phyloP scores from a whole-genome alignment of 2,797 vertebrate genomes.

The Eidolon dupreanum region DNA sequence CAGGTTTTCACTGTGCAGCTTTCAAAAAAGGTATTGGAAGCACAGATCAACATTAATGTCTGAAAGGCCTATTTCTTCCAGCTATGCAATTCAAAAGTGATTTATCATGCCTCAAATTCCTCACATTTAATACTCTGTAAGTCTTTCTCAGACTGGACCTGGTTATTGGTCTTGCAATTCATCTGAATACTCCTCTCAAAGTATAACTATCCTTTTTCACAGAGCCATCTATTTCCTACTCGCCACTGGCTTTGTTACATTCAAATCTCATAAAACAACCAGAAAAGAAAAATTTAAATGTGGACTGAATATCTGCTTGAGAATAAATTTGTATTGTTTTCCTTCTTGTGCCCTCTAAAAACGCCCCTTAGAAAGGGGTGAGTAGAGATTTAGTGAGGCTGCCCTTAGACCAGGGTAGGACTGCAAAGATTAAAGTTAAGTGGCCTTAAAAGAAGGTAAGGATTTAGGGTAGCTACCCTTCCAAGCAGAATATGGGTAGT shows the following conservation, averaged over 20 bases:
- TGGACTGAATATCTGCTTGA: neutral
- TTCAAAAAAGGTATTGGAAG: constrained; percentile 12
- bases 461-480: neutral
- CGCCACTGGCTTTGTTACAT: neutral
- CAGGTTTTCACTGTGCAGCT: neutral
- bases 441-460: neutral
- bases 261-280: neutral
- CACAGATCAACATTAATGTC: neutral
- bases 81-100: neutral
- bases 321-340: neutral
- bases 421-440: neutral
- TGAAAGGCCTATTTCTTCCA: neutral
- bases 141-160: neutral
- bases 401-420: neutral
- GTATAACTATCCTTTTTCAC: neutral
- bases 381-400: neutral
- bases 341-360: neutral
- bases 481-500: neutral
- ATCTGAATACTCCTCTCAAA: neutral
- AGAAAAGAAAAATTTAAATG: neutral
- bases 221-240: neutral
- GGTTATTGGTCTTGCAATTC: neutral
- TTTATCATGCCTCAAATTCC: neutral
- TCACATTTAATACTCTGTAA: neutral
- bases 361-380: neutral